Base-by-base conservation (phyloP, 1,140 invertebrate species). In the Leptopilina clavipes region DNA sequence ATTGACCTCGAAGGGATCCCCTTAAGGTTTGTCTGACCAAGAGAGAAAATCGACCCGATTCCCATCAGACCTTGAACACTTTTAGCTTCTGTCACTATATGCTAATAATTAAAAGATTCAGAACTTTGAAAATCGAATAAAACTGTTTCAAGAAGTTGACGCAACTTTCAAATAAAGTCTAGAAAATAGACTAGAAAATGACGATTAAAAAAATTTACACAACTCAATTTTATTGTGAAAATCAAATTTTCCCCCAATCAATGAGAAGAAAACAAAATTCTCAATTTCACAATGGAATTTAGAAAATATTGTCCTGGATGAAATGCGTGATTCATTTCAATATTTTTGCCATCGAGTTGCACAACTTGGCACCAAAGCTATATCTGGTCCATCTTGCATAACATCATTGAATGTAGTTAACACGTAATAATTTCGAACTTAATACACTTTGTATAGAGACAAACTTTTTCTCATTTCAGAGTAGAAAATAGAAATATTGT, bases 31-130 rank as follows among this genome's bases (percentile, higher is more conserved):
- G 43, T 48, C 43, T 43, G 12, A 71, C 48, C 37, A 45, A 11
- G 12, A 11, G 12, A 37, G 59, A 31, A 43, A 65, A 17, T 5
- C 80, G 84, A 81, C 85, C 84, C 77, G 74, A 80, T 85, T 85
- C 74, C 78, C 59, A 7, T n/a, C 12, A 71, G 77, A 82, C 84
- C 85, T 82, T 86, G 84, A 83, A 83, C 81, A 86, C 83, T 37
- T 65, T 65, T 65, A 25, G 59, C 59, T 40, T 40, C 37, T 40
- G 37, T 40, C 19, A 31, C 19, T 19, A 9, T 31, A 31, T 5
- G 22, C 52, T 19, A 9, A 54, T 54, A 54, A 19, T 54, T 31
- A 31, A 31, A 31, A 31, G 1, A 31, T 31, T 31, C 25, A 31
- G 5, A 31, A 5, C 25, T n/a, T n/a, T n/a, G 25, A 31, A 31